phyloP scores from a whole-genome alignment of 2,797 vertebrate species.

The Myotis pilosus region DNA sequence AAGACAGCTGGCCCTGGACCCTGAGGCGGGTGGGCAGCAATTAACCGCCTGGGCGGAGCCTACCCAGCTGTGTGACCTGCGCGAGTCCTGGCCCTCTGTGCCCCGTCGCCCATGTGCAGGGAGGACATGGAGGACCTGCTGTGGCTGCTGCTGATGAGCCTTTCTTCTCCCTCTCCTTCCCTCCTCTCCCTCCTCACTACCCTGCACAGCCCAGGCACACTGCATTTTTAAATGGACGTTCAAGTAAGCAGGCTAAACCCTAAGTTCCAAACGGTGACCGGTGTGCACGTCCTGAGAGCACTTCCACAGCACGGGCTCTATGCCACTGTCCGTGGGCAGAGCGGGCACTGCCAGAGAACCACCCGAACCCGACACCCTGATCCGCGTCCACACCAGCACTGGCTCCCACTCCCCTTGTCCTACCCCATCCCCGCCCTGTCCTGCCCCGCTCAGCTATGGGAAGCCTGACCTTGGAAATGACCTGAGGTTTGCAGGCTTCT shows the following conservation, averaged over 20 bases:
- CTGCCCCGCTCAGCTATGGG: neutral
- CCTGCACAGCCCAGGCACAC: neutral
- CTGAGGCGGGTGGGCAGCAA: neutral
- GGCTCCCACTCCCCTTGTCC: too few relatives aligned
- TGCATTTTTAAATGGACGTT: neutral
- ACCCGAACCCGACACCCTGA: neutral
- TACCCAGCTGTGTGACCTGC: neutral
- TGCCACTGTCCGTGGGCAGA: neutral
- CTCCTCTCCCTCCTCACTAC: too few relatives aligned
- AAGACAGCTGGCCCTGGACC: neutral
- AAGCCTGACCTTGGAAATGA: neutral
- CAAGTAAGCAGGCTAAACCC: neutral
- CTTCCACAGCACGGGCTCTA: neutral
- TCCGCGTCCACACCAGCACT: fast-evolving
- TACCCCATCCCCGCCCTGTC: too few relatives aligned
- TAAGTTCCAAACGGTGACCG: neutral
- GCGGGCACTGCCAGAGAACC: neutral
- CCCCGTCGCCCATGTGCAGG: neutral
- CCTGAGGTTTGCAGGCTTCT: neutral
- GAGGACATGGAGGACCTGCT: neutral
- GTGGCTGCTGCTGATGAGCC: too few relatives aligned
- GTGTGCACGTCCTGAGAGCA: neutral
- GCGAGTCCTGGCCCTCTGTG: neutral
- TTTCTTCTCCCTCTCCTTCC: neutral
- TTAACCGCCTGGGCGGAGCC: neutral